A percentile compares a stretch with the other conserved stretches of the same genome.
These are phyloP conservation scores for Phocoena phocoena DNA, from an alignment of 2,113 vertebrate genomes.

Conservation along the genomic window DNA sequence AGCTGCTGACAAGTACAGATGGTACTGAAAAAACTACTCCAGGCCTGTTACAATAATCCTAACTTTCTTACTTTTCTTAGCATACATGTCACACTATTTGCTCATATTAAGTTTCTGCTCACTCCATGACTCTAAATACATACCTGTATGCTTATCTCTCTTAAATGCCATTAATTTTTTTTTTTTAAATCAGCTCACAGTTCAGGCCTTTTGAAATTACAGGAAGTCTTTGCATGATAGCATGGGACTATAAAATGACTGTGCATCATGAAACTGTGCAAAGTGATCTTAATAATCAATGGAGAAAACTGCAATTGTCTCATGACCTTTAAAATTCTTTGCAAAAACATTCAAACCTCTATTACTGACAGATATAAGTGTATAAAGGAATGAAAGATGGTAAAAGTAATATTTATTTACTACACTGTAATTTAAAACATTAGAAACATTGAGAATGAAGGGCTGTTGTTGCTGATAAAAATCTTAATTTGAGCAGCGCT, in stretches of 20 bases:
- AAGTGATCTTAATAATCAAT: not conserved
- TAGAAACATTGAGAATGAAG: not conserved
- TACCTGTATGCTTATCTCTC: not conserved
- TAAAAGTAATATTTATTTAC: not conserved
- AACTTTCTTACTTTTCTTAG: not conserved
- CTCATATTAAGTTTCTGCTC: not conserved
- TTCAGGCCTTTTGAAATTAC: constrained; percentile 5
- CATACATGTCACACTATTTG: not conserved
- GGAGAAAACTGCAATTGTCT: not conserved
- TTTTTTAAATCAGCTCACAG: not conserved
- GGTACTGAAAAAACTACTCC: not conserved
- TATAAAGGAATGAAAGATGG: not conserved
- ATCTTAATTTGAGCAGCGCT: not conserved
- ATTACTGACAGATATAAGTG: not conserved
- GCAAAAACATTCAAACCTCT: constrained; percentile 27
- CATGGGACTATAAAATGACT: not conserved
- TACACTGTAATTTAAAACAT: not conserved
- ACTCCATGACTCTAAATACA: not conserved
- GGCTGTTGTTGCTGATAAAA: not conserved
- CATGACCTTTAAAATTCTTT: not conserved
- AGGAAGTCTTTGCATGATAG: not conserved
- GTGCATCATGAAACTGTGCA: not conserved
- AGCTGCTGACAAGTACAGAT: not conserved
- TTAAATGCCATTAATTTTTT: not conserved
- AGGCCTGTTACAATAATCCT: not conserved